Evolutionary conservation across 2,113 vertebrate species (phyloP), one percentile per base, ranked within the genome.

Genomic region (Anoura caudifer): DNA sequence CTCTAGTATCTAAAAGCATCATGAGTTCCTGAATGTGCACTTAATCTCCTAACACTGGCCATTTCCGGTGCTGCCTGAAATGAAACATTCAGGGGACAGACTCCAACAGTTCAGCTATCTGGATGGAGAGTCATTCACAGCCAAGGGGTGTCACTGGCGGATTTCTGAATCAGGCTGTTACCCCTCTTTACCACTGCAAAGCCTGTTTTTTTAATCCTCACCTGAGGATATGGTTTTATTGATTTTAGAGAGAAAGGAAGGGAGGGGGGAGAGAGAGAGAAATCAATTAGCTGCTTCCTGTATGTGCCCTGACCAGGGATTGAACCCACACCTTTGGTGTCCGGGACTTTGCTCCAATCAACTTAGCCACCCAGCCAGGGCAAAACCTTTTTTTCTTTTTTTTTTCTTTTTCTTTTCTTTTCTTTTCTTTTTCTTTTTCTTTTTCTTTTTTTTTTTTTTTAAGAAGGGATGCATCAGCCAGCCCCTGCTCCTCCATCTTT

Each of bases 151-250:
- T 99, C 99, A 72, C 97, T 97, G 11, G 96, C 61, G 4, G 99
- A 96, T 94, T 98, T 99, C 87, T 99, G 98, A 94, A 99, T 97
- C 93, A 99, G 97, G 90, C 97, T 98, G 72, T 98, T 98, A 9
- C 99, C 99, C 70, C 76, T 97, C 36, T 99, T 99, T 94, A 99
- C 99, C 63, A 99, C 97, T 89, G 98, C 94, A 93, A 99, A 98
- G 15, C 99, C 99, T 98, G 99, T 97, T 43, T 98, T 98, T 99
- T 86, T 90, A 63, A 59, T 26, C 56, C 56, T 26, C 9, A 24
- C 54, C 54, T 56, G 54, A 56, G 20, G 54, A 56, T 56, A 56
- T 56, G 54, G 2, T 56, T 56, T 56, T 56, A 56, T 56, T 56
- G 54, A 56, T 56, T 56, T 56, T 56, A 56, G 54, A 56, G 54